A percentile compares a stretch with the other conserved stretches of the same genome.
These are phyloP conservation scores for Lutjanus erythropterus DNA, from an alignment of 2,113 vertebrate species.

Conservation along the genomic window DNA sequence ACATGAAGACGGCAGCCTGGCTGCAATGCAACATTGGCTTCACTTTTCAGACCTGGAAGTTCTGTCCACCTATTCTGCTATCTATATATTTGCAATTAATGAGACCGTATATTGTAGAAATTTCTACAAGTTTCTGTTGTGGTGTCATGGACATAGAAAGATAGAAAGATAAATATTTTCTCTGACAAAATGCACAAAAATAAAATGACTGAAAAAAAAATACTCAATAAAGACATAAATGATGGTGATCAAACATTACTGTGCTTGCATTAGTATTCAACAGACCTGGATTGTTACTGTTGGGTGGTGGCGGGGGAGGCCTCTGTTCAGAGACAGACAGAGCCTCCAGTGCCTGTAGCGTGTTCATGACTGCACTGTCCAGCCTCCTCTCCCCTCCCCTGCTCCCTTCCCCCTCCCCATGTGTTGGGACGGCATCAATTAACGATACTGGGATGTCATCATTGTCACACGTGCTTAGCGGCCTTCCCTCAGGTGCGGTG, in stretches of 20 bases:
- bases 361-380: constrained; percentile 89
- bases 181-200: background rate
- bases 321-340: constrained; percentile 91
- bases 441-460: constrained; percentile 94
- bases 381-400: constrained; percentile 82
- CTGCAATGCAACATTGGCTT: no score
- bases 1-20: no score
- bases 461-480: constrained; percentile 77
- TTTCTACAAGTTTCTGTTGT: background rate
- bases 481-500: constrained; percentile 77
- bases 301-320: constrained; percentile 84
- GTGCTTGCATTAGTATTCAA: constrained; percentile 47
- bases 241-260: constrained; percentile 3
- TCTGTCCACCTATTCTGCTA: no score
- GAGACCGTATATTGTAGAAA: background rate
- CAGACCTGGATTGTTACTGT: constrained; percentile 93
- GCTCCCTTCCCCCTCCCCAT: constrained; percentile 84
- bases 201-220: background rate
- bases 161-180: background rate
- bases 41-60: no score
- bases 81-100: background rate
- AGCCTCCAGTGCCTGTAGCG: constrained; percentile 92
- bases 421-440: constrained; percentile 93
- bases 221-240: background rate
- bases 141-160: background rate